Evolutionary conservation across 1,140 invertebrate species (phyloP).

Genomic region (Procambarus clarkii): DNA sequence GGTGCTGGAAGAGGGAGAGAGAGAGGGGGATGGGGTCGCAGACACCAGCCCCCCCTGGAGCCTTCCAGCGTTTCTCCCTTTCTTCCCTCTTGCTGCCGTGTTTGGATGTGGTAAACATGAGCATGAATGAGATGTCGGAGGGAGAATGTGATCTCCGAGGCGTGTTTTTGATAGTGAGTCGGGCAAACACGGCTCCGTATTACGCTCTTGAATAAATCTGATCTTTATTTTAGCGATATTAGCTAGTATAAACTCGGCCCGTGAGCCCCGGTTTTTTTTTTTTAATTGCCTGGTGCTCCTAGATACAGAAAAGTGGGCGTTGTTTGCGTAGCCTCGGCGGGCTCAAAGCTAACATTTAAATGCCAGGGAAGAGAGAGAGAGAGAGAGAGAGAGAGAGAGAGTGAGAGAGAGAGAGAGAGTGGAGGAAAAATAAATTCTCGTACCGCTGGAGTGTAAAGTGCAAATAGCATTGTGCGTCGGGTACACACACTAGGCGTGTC

Average conservation of each 20-base stretch:
- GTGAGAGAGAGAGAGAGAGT: too few species aligned
- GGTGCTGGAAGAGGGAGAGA: too few species aligned
- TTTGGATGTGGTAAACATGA: neutral
- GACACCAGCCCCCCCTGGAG: too few species aligned
- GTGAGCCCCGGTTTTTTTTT: neutral
- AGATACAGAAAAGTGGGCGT: neutral
- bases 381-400: too few species aligned
- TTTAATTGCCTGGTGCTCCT: too few species aligned
- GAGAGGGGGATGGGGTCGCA: too few species aligned
- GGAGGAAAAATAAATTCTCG: too few species aligned
- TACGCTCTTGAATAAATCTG: neutral
- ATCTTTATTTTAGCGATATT: neutral
- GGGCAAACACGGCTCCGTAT: neutral
- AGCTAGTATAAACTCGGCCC: neutral
- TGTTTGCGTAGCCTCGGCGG: neutral
- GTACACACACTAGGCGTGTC: constrained; percentile 15
- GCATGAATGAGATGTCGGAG: neutral
- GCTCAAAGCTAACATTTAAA: constrained; percentile 14
- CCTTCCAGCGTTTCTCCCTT: neutral
- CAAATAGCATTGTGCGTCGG: constrained; percentile 7
- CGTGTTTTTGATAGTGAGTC: neutral
- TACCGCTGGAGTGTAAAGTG: constrained; percentile 5
- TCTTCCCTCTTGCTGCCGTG: neutral
- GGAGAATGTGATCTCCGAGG: neutral
- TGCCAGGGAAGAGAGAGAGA: too few species aligned